Evolutionary conservation across 2,113 vertebrate species (phyloP).

Genomic region (Ptyas mucosa): DNA sequence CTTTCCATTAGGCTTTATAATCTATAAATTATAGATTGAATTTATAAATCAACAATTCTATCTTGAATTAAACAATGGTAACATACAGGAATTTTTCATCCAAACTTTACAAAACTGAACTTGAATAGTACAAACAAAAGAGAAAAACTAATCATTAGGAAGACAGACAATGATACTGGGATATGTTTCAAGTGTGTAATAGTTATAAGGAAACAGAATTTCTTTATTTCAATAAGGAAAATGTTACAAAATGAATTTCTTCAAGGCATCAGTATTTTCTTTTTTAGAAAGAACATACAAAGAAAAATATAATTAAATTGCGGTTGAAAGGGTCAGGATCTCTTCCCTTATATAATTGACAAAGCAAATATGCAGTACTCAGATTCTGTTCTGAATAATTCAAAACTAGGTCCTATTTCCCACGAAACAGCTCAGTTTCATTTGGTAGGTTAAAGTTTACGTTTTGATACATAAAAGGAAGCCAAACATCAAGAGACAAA

Average conservation of each 20-base stretch:
- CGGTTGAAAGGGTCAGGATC: neutral
- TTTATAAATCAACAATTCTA: neutral
- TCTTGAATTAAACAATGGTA: neutral
- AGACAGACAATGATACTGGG: neutral
- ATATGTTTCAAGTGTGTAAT: neutral
- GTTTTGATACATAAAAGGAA: neutral
- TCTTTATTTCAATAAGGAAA: neutral
- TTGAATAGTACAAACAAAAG: neutral
- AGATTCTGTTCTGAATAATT: neutral
- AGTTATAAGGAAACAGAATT: neutral
- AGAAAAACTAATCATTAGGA: neutral
- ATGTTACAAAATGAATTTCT: neutral
- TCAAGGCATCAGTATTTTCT: neutral
- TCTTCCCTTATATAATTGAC: neutral
- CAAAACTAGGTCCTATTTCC: neutral
- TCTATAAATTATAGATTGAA: neutral
- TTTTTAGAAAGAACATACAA: neutral
- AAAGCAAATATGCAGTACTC: neutral
- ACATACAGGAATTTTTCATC: neutral
- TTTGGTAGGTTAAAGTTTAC: neutral
- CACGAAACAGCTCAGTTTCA: slow-evolving; percentile 2
- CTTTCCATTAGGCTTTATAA: neutral
- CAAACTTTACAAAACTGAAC: neutral
- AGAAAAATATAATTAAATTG: neutral
- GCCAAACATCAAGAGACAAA: neutral